These are phyloP conservation scores for Acanthurus leucopareius DNA, from an alignment of 2,797 vertebrate genomes.

Conservation along the genomic window DNA sequence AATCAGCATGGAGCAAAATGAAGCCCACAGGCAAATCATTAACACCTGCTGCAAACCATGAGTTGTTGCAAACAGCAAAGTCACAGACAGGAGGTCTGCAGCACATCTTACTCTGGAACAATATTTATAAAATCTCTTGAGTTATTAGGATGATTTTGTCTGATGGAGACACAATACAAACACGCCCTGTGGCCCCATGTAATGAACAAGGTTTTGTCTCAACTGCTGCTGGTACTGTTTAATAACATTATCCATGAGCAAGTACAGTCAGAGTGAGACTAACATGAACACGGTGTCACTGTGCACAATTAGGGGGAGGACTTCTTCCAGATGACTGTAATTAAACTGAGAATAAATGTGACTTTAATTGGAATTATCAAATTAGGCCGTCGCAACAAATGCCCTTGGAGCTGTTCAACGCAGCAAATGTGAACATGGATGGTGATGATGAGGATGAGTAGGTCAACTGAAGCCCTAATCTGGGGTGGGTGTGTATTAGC, in stretches of 20 bases:
- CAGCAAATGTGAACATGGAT: constrained; percentile 38
- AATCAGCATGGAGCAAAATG: constrained; percentile 16
- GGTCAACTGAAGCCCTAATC: constrained; percentile 9
- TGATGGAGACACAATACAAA: constrained; percentile 25
- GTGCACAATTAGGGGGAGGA: constrained; percentile 50
- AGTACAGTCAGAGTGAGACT: constrained; percentile 45
- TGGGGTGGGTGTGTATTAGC: neutral
- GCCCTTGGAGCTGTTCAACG: constrained; percentile 41
- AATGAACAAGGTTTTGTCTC: constrained; percentile 49
- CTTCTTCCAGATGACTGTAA: constrained; percentile 75
- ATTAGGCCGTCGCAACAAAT: constrained; percentile 53
- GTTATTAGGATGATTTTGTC: constrained; percentile 6
- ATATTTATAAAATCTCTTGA: neutral
- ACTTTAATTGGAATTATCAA: constrained; percentile 70
- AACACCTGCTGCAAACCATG: constrained; percentile 19
- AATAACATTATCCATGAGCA: constrained; percentile 51
- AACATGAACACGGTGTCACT: constrained; percentile 59
- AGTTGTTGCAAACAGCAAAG: constrained; percentile 11
- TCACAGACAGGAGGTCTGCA: neutral
- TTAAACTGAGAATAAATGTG: constrained; percentile 70
- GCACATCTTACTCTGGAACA: neutral
- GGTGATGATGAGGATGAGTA: constrained; percentile 17
- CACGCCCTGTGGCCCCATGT: constrained; percentile 15
- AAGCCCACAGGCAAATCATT: neutral
- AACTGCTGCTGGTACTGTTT: constrained; percentile 34